Evolutionary conservation across 2,113 vertebrate genomes (phyloP).

Genomic region (Anhinga anhinga): DNA sequence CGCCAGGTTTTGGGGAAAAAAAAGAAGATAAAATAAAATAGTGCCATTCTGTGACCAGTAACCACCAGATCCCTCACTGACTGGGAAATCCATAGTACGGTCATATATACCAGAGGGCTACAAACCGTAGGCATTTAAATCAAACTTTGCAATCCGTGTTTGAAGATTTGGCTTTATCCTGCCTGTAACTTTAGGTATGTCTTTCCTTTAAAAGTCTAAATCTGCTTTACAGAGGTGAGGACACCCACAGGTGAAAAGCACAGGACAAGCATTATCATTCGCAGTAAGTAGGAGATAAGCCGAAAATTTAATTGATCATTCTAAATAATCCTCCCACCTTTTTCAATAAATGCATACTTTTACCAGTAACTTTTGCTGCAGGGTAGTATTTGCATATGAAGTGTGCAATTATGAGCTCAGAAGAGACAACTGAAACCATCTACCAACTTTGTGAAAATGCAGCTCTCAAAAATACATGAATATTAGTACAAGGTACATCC

Average conservation of each 20-base stretch:
- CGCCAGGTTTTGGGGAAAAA: neutral
- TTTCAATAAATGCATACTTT: neutral
- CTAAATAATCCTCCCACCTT: neutral
- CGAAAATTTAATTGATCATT: neutral
- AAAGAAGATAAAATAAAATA: neutral
- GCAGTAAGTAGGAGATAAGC: neutral
- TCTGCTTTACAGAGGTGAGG: neutral
- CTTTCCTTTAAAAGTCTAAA: neutral
- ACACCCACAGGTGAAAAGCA: neutral
- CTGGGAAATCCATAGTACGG: neutral
- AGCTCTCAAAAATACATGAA: neutral
- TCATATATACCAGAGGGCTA: neutral
- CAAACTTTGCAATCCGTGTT: neutral
- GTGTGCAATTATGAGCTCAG: neutral
- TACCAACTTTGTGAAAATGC: neutral
- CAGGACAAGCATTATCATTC: neutral
- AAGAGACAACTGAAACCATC: neutral
- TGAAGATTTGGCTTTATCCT: neutral
- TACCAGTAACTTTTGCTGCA: neutral
- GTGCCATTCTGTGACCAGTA: neutral
- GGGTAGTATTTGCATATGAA: neutral
- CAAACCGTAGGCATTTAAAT: neutral
- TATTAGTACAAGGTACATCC: neutral
- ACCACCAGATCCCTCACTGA: neutral
- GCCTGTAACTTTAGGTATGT: neutral